phyloP scores from a whole-genome alignment of 2,888 invertebrate genomes.

The Dimorphilus gyrociliatus region DNA sequence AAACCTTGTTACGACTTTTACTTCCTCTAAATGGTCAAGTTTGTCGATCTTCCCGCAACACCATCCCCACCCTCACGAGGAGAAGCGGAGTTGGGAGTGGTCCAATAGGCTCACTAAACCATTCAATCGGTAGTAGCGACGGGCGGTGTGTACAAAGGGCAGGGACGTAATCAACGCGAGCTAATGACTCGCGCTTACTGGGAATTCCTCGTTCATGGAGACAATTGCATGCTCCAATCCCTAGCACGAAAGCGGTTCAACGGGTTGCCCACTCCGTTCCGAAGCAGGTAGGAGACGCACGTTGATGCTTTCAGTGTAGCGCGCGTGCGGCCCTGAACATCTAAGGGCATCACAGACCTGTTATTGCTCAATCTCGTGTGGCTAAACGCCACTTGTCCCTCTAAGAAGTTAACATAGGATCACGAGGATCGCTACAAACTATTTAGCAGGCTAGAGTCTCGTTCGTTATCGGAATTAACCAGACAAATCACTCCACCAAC shows the following conservation, averaged over 20 bases:
- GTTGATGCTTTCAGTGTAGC: conserved; percentile 39
- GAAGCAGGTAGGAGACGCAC: conserved; percentile 39
- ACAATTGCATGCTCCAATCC: too few species aligned
- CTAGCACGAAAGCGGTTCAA: conserved; percentile 52
- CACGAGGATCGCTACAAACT: too few species aligned
- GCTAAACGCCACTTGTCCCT: conserved; percentile 48
- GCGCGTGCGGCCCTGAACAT: conserved; percentile 48
- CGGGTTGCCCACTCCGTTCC: conserved; percentile 50
- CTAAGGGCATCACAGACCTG: conserved; percentile 53
- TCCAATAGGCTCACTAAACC: too few species aligned
- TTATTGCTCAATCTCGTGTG: conserved; percentile 47
- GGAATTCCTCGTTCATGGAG: conserved; percentile 50
- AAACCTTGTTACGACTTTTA: conserved; percentile 52
- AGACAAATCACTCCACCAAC: too few species aligned
- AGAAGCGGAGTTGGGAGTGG: too few species aligned
- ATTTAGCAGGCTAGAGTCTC: too few species aligned
- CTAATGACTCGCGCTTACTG: conserved; percentile 53
- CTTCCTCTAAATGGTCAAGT: conserved; percentile 47
- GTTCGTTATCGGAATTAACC: too few species aligned
- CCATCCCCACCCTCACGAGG: too few species aligned
- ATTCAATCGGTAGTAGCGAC: conserved; percentile 55
- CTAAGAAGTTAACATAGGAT: conserved; percentile 45
- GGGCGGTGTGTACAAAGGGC: conserved; percentile 55
- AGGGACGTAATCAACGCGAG: conserved; percentile 53
- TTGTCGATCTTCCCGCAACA: conserved; percentile 47